Conservation (phyloP, 2,888 invertebrate genomes). For the Polymixis lichenea region DNA sequence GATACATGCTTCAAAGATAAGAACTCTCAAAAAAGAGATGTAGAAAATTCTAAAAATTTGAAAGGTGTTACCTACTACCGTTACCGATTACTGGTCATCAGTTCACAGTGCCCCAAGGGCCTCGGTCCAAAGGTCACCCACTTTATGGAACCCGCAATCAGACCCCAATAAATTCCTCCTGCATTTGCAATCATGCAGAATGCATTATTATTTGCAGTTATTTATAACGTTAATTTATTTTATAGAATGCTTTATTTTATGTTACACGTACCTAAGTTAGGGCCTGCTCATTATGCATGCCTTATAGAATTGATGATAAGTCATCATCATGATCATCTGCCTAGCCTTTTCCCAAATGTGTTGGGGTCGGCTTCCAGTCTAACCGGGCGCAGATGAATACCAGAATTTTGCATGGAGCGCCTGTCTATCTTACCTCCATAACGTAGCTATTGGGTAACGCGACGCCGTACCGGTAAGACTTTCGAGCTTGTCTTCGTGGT, state of each 20-base stretch:
- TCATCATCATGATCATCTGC: neutral
- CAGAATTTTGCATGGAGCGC: too few relatives aligned
- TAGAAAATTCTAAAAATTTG: neutral
- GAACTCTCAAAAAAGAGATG: neutral
- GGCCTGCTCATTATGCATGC: neutral
- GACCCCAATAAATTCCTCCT: conserved; percentile 68
- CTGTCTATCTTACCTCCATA: too few relatives aligned
- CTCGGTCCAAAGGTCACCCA: conserved; percentile 60
- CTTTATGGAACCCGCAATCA: conserved; percentile 68
- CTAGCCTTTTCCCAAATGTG: too few relatives aligned
- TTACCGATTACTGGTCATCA: conserved; percentile 32
- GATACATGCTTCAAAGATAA: neutral
- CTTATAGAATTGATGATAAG: neutral
- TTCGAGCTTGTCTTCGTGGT: too few relatives aligned
- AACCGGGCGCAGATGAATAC: too few relatives aligned
- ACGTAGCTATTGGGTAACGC: too few relatives aligned
- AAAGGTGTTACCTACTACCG: neutral
- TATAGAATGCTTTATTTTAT: conserved; percentile 25
- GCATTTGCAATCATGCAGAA: conserved; percentile 65
- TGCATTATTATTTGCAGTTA: conserved; percentile 59
- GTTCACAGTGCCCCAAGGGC: conserved; percentile 14
- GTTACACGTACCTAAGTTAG: neutral
- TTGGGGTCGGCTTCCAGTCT: too few relatives aligned
- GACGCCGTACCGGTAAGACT: too few relatives aligned
- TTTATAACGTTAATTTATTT: conserved; percentile 47